Evolutionary conservation across 2,113 vertebrate species (phyloP), one percentile per base, ranked within the genome.

Genomic region (Pholis gunnellus): DNA sequence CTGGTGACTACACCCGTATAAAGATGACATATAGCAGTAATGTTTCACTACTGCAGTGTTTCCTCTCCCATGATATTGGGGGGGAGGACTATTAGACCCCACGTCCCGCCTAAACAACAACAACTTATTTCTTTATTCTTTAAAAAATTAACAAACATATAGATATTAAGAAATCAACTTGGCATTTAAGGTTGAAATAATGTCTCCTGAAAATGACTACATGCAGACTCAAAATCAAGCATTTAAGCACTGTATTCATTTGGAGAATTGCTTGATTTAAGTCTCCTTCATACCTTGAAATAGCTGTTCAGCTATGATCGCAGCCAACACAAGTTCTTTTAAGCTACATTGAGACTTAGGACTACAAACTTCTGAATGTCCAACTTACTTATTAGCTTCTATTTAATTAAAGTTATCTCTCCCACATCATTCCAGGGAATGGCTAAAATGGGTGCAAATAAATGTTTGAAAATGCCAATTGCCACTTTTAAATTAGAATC

Each of bases 401-500:
- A 50, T 50, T 50, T 20, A 20, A 50, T 50, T 50, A 64, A 54
- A 54, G 17, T 48, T 61, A 2, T 40, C 4, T 22, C 46, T 44
- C 38, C 50, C 38, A 57, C 25, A 46, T 64, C 25, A 46, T 64
- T 79, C 46, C 31, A 70, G 17, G 2, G 20, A 40, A 69, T 4
- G 0, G 17, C n/a, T 61, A 17, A 79, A 50, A 38, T 40, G 7
- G 25, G 54, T 22, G 11, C 36, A 72, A 57, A 57, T 36, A 11
- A 10, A 63, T 64, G 34, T 18, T 18, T 54, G 15, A 31, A 78
- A 71, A 79, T 72, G 69, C 27, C 6, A 34, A 48, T 59, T 59
- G 40, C n/a, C n/a, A 3, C 54, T 14, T 68, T 68, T 25, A 52
- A 67, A 61, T 69, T 20, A 34, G 10, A 27, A 82, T 3, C 2